These are phyloP conservation scores for Sphaeramia orbicularis DNA, from an alignment of 2,797 vertebrate species.

Conservation along the genomic window DNA sequence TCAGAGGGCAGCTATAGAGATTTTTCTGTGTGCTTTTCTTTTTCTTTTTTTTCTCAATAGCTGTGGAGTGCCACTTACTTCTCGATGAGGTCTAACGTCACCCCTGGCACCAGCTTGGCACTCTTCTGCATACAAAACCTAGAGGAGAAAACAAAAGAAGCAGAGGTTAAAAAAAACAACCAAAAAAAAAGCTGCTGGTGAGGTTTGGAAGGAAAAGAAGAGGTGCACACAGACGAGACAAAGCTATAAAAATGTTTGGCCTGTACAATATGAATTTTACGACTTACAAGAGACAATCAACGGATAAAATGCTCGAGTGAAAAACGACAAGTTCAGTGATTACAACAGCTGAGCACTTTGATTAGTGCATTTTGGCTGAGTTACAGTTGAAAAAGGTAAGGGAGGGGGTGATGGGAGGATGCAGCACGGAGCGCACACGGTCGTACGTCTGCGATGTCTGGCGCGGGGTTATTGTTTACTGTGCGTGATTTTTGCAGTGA, in stretches of 20 bases:
- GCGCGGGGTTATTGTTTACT: slow-evolving; percentile 52
- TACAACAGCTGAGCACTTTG: slow-evolving; percentile 48
- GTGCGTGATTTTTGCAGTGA: slow-evolving; percentile 35
- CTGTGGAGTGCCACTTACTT: slow-evolving; percentile 88
- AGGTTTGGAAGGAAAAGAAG: slow-evolving; percentile 33
- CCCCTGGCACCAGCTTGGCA: slow-evolving; percentile 96
- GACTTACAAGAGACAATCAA: slow-evolving; percentile 42
- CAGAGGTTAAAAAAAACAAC: too few relatives aligned
- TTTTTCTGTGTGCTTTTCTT: neutral
- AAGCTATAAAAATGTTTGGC: slow-evolving; percentile 51
- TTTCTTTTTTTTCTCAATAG: neutral
- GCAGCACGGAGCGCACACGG: slow-evolving; percentile 7
- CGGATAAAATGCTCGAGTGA: slow-evolving; percentile 44
- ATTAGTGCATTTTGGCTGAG: slow-evolving; percentile 61
- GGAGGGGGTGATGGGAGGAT: slow-evolving; percentile 4
- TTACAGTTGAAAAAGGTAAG: slow-evolving; percentile 29
- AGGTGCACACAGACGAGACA: slow-evolving; percentile 15
- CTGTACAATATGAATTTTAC: slow-evolving; percentile 37
- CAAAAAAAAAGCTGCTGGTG: slow-evolving; percentile 16
- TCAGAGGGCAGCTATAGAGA: slow-evolving; percentile 6
- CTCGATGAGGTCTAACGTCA: slow-evolving; percentile 98
- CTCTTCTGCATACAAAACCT: slow-evolving; percentile 99
- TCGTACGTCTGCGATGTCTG: slow-evolving; percentile 51
- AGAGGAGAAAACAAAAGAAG: slow-evolving; percentile 27
- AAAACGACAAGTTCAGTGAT: slow-evolving; percentile 55